These are phyloP conservation scores for Drosophila mauritiana DNA, from an alignment of 1,140 invertebrate species.

Conservation along the genomic window DNA sequence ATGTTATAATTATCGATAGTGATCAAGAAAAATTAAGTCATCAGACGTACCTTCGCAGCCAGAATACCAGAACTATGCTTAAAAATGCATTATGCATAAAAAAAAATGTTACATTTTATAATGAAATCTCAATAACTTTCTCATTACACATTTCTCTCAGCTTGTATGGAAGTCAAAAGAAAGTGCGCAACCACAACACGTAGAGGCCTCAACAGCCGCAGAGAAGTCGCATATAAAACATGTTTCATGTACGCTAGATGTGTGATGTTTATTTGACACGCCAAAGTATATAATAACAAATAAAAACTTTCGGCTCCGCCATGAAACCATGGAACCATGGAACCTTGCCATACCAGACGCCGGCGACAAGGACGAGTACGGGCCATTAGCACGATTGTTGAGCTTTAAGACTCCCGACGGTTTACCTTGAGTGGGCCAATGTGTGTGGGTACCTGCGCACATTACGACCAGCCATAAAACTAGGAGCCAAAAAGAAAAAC, in stretches of 20 bases:
- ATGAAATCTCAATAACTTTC: background rate
- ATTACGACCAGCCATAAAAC: conserved; percentile 74
- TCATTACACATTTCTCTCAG: background rate
- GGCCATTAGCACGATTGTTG: conserved; percentile 81
- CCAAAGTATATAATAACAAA: conserved; percentile 83
- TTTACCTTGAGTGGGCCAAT: conserved; percentile 37
- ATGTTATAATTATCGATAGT: background rate
- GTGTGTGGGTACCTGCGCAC: conserved; percentile 43
- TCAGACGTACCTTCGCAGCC: no score
- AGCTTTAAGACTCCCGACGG: conserved; percentile 71
- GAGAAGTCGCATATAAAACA: conserved; percentile 70
- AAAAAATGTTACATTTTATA: no score
- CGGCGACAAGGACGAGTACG: conserved; percentile 59
- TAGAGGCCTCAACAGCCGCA: conserved; percentile 43
- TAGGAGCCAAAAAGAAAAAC: conserved; percentile 40
- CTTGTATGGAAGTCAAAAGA: conserved; percentile 15
- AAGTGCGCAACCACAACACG: conserved; percentile 76
- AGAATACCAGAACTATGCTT: no score
- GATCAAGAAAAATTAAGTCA: background rate
- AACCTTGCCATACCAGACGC: conserved; percentile 39
- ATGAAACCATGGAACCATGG: conserved; percentile 33
- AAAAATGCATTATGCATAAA: no score
- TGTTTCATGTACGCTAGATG: conserved; percentile 79
- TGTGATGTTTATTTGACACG: conserved; percentile 83
- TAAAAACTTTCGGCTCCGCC: conserved; percentile 76